Conservation (phyloP, 2,797 vertebrate species). For the Anguilla megastoma region DNA sequence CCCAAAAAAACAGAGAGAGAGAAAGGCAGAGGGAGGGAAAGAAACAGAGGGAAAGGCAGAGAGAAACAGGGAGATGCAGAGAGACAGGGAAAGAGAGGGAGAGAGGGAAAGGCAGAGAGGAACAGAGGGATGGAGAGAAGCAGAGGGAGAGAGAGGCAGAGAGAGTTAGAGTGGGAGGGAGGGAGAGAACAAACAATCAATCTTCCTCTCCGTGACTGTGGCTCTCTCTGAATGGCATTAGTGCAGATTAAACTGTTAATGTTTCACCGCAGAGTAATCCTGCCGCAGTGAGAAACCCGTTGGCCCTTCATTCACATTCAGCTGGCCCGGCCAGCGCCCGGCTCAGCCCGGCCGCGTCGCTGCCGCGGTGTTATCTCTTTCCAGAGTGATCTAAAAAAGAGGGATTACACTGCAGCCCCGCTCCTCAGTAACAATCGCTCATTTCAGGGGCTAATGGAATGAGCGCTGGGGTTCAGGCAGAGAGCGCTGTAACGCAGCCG, state of each 20-base stretch:
- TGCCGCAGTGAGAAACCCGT: slow-evolving; percentile 20
- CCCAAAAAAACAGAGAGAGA: too few relatives aligned
- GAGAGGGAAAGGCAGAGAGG: neutral
- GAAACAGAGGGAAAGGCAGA: too few relatives aligned
- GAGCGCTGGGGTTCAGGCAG: neutral
- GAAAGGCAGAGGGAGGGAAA: too few relatives aligned
- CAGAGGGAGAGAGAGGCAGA: neutral
- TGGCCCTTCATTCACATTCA: slow-evolving; percentile 18
- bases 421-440: neutral
- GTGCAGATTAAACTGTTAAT: slow-evolving; percentile 19
- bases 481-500: neutral
- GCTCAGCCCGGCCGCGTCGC: too few relatives aligned
- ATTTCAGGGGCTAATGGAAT: neutral
- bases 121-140: neutral
- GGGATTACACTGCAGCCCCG: neutral
- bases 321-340: neutral
- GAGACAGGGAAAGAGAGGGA: neutral
- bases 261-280: slow-evolving; percentile 26
- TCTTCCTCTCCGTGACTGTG: neutral
- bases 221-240: slow-evolving; percentile 15
- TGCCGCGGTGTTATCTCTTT: slow-evolving; percentile 3
- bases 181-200: neutral
- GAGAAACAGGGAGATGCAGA: too few relatives aligned
- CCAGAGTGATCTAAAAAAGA: neutral
- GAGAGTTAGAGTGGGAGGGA: neutral